Evolutionary conservation across 2,113 vertebrate species (phyloP).

Genomic region (Phyllostomus discolor): DNA sequence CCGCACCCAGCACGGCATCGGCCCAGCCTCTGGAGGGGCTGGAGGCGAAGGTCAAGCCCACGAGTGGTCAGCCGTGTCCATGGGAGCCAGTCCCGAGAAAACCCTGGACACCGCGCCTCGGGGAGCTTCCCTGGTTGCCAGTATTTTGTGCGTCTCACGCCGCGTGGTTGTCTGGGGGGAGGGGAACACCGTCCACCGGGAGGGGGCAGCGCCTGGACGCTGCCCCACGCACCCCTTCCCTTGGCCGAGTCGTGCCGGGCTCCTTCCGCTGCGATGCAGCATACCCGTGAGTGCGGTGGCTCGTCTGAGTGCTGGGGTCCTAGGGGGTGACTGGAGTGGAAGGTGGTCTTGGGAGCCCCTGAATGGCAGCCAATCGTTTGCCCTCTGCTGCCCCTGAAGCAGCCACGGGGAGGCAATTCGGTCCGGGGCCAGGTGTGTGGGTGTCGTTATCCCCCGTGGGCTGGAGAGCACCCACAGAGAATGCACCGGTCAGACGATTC

Average conservation of each 20-base stretch:
- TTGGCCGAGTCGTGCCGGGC: neutral
- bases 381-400: neutral
- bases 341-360: neutral
- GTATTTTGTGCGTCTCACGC: fast-evolving
- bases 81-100: neutral
- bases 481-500: too few species aligned
- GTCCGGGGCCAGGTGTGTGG: neutral
- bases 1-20: neutral
- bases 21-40: neutral
- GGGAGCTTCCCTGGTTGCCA: neutral
- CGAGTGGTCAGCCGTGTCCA: fast-evolving
- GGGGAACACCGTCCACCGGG: fast-evolving
- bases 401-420: fast-evolving
- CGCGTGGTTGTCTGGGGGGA: fast-evolving
- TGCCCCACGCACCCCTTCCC: fast-evolving
- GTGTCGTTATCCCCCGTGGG: fast-evolving
- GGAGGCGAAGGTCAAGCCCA: neutral
- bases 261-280: neutral
- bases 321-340: neutral
- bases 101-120: neutral
- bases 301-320: neutral
- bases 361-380: too few species aligned
- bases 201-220: neutral
- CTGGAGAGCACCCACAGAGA: neutral
- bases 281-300: fast-evolving